These are phyloP conservation scores for Pterois miles DNA, from an alignment of 2,797 vertebrate species.

Conservation along the genomic window DNA sequence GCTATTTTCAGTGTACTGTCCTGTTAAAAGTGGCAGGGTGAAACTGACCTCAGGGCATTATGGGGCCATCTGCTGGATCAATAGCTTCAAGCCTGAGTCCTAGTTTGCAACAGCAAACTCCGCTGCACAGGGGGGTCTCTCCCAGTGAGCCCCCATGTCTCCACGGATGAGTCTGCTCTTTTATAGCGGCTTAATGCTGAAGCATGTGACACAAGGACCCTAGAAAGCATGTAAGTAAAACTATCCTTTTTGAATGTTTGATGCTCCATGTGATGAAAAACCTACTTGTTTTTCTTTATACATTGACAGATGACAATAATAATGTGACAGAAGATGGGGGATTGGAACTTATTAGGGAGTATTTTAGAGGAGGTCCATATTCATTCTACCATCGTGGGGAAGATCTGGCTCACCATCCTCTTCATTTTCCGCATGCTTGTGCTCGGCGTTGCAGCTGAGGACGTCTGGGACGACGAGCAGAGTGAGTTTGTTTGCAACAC, in stretches of 20 bases:
- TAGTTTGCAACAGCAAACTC: conserved; percentile 59
- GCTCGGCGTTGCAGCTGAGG: conserved; percentile 93
- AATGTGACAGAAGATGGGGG: conserved; percentile 91
- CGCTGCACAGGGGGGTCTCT: conserved; percentile 15
- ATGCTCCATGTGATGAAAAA: neutral
- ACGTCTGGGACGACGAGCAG: conserved; percentile 96
- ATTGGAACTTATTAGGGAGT: conserved; percentile 95
- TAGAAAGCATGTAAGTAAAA: conserved; percentile 65
- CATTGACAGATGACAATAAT: conserved; percentile 62
- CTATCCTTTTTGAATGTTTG: neutral
- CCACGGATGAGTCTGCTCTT: conserved; percentile 6
- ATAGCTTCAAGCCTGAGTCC: conserved; percentile 77
- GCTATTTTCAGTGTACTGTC: conserved; percentile 68
- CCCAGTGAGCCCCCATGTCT: conserved; percentile 11
- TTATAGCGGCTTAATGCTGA: conserved; percentile 7
- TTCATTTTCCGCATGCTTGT: conserved; percentile 97
- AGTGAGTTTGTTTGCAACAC: conserved; percentile 96
- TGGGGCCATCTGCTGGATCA: conserved; percentile 80
- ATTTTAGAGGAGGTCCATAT: conserved; percentile 96
- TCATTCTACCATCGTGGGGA: conserved; percentile 95
- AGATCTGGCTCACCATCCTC: conserved; percentile 97
- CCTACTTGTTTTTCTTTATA: neutral
- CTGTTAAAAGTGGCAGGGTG: conserved; percentile 80
- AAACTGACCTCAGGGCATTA: conserved; percentile 80
- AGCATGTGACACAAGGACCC: conserved; percentile 19